phyloP scores from a whole-genome alignment of 2,888 invertebrate genomes.

The Exocentrus adspersus region DNA sequence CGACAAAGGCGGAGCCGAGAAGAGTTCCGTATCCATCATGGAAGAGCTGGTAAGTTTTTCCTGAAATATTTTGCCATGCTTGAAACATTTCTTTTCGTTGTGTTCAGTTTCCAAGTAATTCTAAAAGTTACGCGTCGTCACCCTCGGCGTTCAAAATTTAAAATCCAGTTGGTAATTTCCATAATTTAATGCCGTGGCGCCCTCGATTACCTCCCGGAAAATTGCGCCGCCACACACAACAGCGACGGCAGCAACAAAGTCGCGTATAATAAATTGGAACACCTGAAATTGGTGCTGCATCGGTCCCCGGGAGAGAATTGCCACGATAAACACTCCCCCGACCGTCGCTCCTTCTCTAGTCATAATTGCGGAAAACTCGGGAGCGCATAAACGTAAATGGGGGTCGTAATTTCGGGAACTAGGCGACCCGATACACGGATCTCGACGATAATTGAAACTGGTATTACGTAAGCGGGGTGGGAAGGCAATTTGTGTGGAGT shows the following conservation, averaged over 20 bases:
- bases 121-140: too few relatives aligned
- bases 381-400: conserved; percentile 13
- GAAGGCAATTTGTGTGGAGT: too few relatives aligned
- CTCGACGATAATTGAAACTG: neutral
- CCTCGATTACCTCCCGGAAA: neutral
- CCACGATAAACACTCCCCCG: conserved; percentile 4
- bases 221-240: neutral
- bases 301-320: neutral
- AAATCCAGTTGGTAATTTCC: too few relatives aligned
- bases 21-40: conserved; percentile 42
- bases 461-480: neutral
- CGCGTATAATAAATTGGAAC: neutral
- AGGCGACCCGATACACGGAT: neutral
- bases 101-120: too few relatives aligned
- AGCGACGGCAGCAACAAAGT: too few relatives aligned
- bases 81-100: too few relatives aligned
- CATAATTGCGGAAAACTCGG: conserved; percentile 4
- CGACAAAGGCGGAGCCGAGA: conserved; percentile 42
- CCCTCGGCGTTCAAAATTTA: too few relatives aligned
- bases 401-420: conserved; percentile 3
- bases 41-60: conserved; percentile 48
- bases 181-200: neutral
- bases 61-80: neutral
- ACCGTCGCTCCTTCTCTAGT: neutral
- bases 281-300: neutral